phyloP scores from a whole-genome alignment of 2,113 vertebrate genomes.

The Columba janthina region DNA sequence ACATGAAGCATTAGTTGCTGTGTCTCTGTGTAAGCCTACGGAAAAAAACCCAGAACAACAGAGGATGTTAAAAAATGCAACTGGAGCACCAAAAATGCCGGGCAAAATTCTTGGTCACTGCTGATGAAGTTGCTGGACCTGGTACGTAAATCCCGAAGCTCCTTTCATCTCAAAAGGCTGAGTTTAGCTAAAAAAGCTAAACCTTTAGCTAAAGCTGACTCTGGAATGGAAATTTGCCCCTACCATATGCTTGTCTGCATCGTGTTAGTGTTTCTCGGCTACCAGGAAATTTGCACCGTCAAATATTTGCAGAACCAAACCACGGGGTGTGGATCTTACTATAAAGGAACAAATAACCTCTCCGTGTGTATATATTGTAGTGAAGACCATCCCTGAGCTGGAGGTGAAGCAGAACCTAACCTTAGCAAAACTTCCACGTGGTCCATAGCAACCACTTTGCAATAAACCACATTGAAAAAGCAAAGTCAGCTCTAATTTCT shows the following conservation, averaged over 20 bases:
- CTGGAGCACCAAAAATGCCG: not conserved
- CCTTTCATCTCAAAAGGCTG: not conserved
- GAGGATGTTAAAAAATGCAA: not conserved
- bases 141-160: not conserved
- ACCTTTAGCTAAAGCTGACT: not conserved
- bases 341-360: not conserved
- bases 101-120: accelerated
- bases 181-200: not conserved
- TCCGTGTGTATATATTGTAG: not conserved
- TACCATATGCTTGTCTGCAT: accelerated
- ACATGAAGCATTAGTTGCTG: too few species aligned
- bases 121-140: not conserved
- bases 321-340: not conserved
- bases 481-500: not conserved
- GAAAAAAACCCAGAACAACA: too few species aligned
- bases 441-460: not conserved
- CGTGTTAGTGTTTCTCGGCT: not conserved
- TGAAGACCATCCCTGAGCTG: not conserved
- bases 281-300: not conserved
- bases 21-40: too few species aligned
- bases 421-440: not conserved
- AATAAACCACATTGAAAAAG: not conserved
- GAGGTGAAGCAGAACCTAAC: not conserved
- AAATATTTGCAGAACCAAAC: constrained; percentile 40
- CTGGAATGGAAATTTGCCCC: not conserved